These are phyloP conservation scores for Gallinago stenura DNA, from an alignment of 2,797 vertebrate genomes.

Conservation along the genomic window DNA sequence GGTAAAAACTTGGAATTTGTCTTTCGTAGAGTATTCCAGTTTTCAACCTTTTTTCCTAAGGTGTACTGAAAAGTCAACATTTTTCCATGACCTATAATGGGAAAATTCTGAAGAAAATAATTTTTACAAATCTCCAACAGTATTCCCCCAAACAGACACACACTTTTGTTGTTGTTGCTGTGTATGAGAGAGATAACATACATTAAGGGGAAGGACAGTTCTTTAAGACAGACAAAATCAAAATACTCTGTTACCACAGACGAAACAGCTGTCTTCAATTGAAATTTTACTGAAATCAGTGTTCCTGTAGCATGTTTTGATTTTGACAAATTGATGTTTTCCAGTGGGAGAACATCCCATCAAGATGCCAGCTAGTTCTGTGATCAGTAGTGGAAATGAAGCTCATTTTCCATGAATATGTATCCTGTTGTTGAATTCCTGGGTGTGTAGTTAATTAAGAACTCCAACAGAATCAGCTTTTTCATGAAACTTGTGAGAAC, in stretches of 20 bases:
- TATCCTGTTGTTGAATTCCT: background rate
- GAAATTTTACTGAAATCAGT: background rate
- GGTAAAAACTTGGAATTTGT: background rate
- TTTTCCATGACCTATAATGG: background rate
- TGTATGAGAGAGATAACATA: background rate
- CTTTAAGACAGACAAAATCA: background rate
- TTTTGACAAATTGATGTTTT: conserved; percentile 30
- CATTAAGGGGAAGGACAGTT: background rate
- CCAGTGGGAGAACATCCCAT: conserved; percentile 13
- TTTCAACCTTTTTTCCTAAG: background rate
- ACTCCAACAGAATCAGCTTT: background rate
- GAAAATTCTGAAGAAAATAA: background rate
- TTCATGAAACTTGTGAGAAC: background rate
- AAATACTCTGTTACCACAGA: background rate
- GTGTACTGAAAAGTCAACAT: background rate
- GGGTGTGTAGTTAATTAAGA: background rate
- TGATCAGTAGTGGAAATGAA: background rate
- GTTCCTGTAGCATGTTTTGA: background rate
- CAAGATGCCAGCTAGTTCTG: conserved; percentile 11
- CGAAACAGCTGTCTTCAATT: background rate
- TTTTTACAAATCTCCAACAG: background rate
- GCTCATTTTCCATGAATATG: background rate
- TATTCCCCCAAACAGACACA: background rate
- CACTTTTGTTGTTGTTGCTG: background rate
- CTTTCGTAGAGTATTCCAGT: background rate